Base-by-base conservation (phyloP, 2,888 invertebrate genomes). In the Ptilodon capucinus region DNA sequence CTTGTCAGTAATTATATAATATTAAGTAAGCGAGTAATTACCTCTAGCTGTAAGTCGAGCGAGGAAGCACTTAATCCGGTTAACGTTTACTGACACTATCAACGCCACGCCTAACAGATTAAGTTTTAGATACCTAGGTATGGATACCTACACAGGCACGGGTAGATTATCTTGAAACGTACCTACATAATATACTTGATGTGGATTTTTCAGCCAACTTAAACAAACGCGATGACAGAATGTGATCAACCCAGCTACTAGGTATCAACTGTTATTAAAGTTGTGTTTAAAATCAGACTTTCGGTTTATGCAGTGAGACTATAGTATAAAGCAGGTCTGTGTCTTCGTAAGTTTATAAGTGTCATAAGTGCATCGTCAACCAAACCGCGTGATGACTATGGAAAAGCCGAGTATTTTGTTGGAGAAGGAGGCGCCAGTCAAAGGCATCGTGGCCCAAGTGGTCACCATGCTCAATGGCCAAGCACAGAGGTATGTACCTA, bases 391-490 rank as follows among this genome's bases (percentile, higher is more conserved):
- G 74, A 86, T 89, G 89, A 89, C 74, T 68, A 88, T 88, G 89
- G 88, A 89, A 66, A 88, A 80, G 59, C 63, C 79, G 9, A 68
- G 67, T 43, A 68, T 76, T 48, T 68, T 90, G 77, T 55, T 79
- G 79, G 89, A 89, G 61, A 82, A 81, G 74, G 91, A 90, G 71
- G 86, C 86, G 42, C 91, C 91, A 2, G 80, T 82, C 32, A 91
- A 91, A 57, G 91, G 91, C 52, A 86, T 91, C 17, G 91, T 91
- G 71, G 91, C 91, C 40, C 91, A 91, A 71, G 91, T 91, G 64
- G 91, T 91, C 64, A 91, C 91, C 21, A 89, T 91, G 86, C 86
- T 91, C 39, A 91, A 91, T 70, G 87, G 85, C 61, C 90, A 91
- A 68, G 88, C 89, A 51, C 88, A 90, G 62, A 88, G 86, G 90